Evolutionary conservation across 2,888 invertebrate genomes (phyloP).

Genomic region (Mythimna albipuncta): DNA sequence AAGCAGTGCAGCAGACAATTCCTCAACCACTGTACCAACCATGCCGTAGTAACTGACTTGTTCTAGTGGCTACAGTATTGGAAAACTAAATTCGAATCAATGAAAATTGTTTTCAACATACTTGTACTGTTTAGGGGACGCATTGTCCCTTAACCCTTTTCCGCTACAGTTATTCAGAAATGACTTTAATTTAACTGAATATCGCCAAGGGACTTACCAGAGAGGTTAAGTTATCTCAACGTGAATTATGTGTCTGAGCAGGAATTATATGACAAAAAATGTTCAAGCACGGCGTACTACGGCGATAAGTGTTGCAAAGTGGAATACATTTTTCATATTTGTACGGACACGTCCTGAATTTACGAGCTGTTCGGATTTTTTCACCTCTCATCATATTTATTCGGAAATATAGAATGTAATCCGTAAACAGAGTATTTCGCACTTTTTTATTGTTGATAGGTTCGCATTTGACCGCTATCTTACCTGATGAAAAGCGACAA

Average conservation of each 20-base stretch:
- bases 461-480: too few relatives aligned
- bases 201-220: slow-evolving; percentile 18
- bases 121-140: slow-evolving; percentile 20
- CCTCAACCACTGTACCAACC: neutral
- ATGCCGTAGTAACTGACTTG: neutral
- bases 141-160: slow-evolving; percentile 20
- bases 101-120: slow-evolving; percentile 22
- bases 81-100: slow-evolving; percentile 15
- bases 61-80: neutral
- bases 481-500: too few relatives aligned
- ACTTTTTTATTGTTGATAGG: neutral
- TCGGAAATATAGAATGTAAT: neutral
- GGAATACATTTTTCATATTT: slow-evolving; percentile 57
- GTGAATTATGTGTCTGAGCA: slow-evolving; percentile 53
- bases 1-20: too few relatives aligned
- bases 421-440: neutral
- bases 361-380: slow-evolving; percentile 37
- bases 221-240: slow-evolving; percentile 50
- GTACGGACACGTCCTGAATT: slow-evolving; percentile 36
- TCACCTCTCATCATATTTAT: slow-evolving; percentile 6
- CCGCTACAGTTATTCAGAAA: slow-evolving; percentile 35
- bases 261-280: slow-evolving; percentile 53
- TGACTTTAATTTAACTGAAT: slow-evolving; percentile 41
- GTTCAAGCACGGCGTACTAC: slow-evolving; percentile 26
- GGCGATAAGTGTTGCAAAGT: slow-evolving; percentile 56